Conservation (phyloP, 2,888 invertebrate genomes). For the Drepana falcataria region DNA sequence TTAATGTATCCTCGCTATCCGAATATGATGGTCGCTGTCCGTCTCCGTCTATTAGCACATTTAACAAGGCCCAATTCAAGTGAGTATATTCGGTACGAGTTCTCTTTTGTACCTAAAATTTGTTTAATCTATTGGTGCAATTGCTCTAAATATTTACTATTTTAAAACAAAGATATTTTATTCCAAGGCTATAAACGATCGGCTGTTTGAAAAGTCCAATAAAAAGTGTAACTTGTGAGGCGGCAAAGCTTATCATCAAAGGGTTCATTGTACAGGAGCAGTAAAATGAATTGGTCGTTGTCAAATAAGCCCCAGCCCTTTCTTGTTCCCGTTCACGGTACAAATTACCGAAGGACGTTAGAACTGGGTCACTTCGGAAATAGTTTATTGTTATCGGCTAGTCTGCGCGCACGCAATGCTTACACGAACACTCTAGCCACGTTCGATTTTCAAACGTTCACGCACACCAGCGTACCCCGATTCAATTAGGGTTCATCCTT, state of each 20-base stretch:
- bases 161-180: slow-evolving; percentile 28
- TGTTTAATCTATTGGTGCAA: slow-evolving; percentile 7
- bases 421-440: slow-evolving; percentile 49
- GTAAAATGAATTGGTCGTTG: slow-evolving; percentile 51
- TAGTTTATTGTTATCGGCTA: slow-evolving; percentile 79
- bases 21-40: slow-evolving; percentile 39
- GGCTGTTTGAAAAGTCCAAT: slow-evolving; percentile 31
- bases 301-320: slow-evolving; percentile 69
- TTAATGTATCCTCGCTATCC: slow-evolving; percentile 50
- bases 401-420: slow-evolving; percentile 70
- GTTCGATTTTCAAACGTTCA: slow-evolving; percentile 63
- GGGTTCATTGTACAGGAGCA: slow-evolving; percentile 35
- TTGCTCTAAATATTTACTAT: slow-evolving; percentile 22
- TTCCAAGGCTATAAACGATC: slow-evolving; percentile 41
- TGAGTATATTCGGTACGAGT: slow-evolving; percentile 10
- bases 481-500: slow-evolving; percentile 69
- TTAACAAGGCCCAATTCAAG: slow-evolving; percentile 48
- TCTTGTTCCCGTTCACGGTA: slow-evolving; percentile 76
- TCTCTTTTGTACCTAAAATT: slow-evolving; percentile 17
- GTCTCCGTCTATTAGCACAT: slow-evolving; percentile 49
- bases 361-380: slow-evolving; percentile 79
- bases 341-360: slow-evolving; percentile 76
- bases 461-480: slow-evolving; percentile 50
- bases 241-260: slow-evolving; percentile 43
- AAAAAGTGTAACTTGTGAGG: slow-evolving; percentile 28